Percentiles rank a stretch among this genome's conserved stretches.
These are phyloP conservation scores for Pemphredon lugubris DNA, from an alignment of 2,888 invertebrate genomes.

Conservation along the genomic window DNA sequence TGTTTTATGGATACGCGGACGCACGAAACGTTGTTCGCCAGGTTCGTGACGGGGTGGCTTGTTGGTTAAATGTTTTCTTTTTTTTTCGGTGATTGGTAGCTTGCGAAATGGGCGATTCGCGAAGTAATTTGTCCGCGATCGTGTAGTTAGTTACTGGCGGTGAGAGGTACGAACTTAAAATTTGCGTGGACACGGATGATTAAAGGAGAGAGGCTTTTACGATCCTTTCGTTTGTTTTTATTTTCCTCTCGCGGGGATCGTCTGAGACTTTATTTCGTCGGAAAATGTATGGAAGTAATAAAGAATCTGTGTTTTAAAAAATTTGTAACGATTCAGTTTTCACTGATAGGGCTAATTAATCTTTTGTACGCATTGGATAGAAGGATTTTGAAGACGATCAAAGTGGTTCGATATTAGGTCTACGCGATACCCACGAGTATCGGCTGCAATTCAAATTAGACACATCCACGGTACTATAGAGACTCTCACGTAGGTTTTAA, in stretches of 20 bases:
- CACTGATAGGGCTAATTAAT: too few relatives aligned
- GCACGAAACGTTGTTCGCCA: too few relatives aligned
- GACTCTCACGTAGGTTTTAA: slow-evolving; percentile 41
- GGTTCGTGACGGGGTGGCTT: neutral
- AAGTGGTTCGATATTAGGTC: too few relatives aligned
- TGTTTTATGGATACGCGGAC: neutral
- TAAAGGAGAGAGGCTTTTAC: neutral
- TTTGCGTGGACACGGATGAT: neutral
- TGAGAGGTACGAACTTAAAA: neutral
- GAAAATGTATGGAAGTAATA: too few relatives aligned
- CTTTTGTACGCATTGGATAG: too few relatives aligned
- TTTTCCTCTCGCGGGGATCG: too few relatives aligned
- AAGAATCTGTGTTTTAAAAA: too few relatives aligned
- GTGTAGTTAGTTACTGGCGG: neutral
- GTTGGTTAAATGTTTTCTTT: neutral
- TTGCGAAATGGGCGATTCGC: neutral
- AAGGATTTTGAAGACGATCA: too few relatives aligned
- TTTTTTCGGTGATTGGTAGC: neutral
- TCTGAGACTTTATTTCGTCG: too few relatives aligned
- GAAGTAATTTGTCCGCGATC: neutral
- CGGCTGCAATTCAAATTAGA: slow-evolving; percentile 1
- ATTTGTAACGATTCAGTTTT: too few relatives aligned
- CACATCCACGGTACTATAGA: neutral
- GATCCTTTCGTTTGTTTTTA: too few relatives aligned
- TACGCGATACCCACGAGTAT: neutral